A percentile compares a stretch with the other conserved stretches of the same genome.
Evolutionary conservation across 2,888 invertebrate species (phyloP).

Genomic region (Desoria tigrina): DNA sequence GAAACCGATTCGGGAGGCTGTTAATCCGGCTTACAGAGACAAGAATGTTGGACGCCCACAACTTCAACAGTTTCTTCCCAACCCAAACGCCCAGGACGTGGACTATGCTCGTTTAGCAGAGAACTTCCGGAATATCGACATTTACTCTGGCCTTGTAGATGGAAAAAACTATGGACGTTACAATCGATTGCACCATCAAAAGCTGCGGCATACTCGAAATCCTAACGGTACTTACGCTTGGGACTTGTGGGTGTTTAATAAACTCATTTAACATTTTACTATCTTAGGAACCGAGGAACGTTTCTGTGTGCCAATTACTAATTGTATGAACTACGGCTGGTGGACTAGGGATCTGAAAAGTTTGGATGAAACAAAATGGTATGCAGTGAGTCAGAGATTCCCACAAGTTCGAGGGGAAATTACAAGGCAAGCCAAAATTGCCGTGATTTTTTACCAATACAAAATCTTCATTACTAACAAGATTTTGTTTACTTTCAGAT

Average conservation of each 20-base stretch:
- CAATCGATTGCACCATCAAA: slow-evolving; percentile 41
- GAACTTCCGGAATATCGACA: slow-evolving; percentile 44
- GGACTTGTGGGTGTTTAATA: neutral
- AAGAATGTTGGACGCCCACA: slow-evolving; percentile 39
- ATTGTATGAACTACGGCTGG: slow-evolving; percentile 50
- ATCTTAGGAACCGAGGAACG: slow-evolving; percentile 40
- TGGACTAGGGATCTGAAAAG: slow-evolving; percentile 44
- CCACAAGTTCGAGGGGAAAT: slow-evolving; percentile 49
- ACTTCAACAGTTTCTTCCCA: slow-evolving; percentile 41
- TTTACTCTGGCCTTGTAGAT: slow-evolving; percentile 48
- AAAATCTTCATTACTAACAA: neutral
- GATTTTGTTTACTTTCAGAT: slow-evolving; percentile 37
- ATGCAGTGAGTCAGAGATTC: slow-evolving; percentile 36
- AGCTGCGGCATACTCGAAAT: slow-evolving; percentile 40
- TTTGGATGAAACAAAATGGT: slow-evolving; percentile 46
- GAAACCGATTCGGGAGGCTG: slow-evolving; percentile 43
- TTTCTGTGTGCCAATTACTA: slow-evolving; percentile 46
- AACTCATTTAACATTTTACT: slow-evolving; percentile 1
- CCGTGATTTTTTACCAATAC: neutral
- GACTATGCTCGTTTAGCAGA: slow-evolving; percentile 45
- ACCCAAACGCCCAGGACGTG: slow-evolving; percentile 21
- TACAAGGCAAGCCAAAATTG: slow-evolving; percentile 39
- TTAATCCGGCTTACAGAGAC: slow-evolving; percentile 46
- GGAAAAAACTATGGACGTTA: slow-evolving; percentile 47
- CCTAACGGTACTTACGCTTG: slow-evolving; percentile 41